Percentiles rank a stretch among this genome's conserved stretches.
Evolutionary conservation across 2,797 vertebrate species (phyloP).

Genomic region (Orientallactaga sibirica): DNA sequence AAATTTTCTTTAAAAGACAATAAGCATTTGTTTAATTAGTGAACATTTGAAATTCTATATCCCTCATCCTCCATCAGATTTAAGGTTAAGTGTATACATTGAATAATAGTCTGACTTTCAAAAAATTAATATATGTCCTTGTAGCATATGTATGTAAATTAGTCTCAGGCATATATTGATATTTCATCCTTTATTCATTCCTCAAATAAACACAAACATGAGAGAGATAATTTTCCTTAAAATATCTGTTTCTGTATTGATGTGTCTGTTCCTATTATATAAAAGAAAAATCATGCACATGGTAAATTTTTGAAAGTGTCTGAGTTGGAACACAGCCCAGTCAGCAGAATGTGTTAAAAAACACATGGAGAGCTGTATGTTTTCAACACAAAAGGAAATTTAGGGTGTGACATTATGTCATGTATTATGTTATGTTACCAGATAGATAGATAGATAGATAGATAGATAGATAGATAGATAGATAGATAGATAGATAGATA

Average conservation of each 20-base stretch:
- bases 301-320: background rate
- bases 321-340: background rate
- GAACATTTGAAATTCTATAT: background rate
- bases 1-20: background rate
- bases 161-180: background rate
- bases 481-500: too few species aligned
- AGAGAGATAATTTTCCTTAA: background rate
- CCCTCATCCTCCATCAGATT: background rate
- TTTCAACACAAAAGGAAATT: background rate
- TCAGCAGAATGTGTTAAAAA: rapidly evolving
- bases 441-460: too few species aligned
- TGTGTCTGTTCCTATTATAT: background rate
- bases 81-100: background rate
- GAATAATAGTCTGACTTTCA: background rate
- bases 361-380: rapidly evolving
- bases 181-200: background rate
- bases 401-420: background rate
- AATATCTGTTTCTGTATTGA: background rate
- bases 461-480: too few species aligned
- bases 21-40: background rate
- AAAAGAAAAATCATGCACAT: background rate
- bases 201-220: background rate
- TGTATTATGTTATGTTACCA: too few species aligned
- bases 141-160: background rate
- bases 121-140: background rate